These are phyloP conservation scores for Drosophila paracracens DNA, from an alignment of 2,888 invertebrate genomes.

Conservation along the genomic window DNA sequence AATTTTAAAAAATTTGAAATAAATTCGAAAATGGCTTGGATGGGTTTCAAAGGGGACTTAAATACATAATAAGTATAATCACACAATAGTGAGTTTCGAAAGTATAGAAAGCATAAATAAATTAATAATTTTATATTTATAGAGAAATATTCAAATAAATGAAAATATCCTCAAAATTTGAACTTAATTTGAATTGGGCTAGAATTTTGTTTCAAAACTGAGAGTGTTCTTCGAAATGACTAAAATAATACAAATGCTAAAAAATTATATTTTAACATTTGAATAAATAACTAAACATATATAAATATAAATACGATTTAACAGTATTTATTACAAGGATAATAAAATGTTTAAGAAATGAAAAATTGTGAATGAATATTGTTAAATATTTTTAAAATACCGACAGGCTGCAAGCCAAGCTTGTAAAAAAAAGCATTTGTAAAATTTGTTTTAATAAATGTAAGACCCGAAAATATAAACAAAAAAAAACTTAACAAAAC, in stretches of 20 bases:
- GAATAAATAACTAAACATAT: neutral
- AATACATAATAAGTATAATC: neutral
- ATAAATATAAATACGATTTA: no score
- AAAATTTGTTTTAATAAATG: neutral
- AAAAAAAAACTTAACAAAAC: constrained; percentile 43
- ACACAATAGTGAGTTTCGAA: neutral
- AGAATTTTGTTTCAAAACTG: neutral
- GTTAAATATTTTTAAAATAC: neutral
- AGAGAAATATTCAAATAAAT: neutral
- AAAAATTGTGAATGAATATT: neutral
- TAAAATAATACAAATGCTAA: neutral
- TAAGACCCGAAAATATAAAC: neutral
- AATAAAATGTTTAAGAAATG: neutral
- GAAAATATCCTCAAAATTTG: neutral
- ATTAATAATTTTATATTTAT: neutral
- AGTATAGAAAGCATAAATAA: neutral
- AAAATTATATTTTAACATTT: neutral
- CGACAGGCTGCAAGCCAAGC: neutral
- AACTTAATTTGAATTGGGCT: neutral
- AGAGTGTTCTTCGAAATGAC: neutral
- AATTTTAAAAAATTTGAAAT: no score
- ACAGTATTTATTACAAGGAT: neutral
- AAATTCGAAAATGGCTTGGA: no score
- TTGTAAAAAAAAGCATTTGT: neutral
- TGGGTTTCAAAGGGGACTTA: neutral